Percentiles rank a stretch among this genome's conserved stretches.
phyloP scores from a whole-genome alignment of 2,888 invertebrate genomes.

The Caenorhabditis afra region DNA sequence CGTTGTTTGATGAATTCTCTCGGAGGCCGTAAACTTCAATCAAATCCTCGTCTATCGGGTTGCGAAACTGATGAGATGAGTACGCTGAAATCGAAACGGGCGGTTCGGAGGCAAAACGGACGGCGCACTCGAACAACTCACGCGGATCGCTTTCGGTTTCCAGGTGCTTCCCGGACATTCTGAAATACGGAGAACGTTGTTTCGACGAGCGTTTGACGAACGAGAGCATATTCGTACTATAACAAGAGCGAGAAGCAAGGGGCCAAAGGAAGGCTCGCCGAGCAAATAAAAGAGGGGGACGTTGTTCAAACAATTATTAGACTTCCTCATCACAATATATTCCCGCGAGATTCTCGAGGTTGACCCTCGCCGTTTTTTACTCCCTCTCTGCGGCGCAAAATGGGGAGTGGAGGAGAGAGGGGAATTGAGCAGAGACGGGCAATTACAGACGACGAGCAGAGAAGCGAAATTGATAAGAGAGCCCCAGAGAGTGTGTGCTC shows the following conservation, averaged over 20 bases:
- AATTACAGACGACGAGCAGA: constrained; percentile 26
- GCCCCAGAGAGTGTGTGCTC: constrained; percentile 13
- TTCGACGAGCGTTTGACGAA: constrained; percentile 41
- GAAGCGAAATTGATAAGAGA: constrained; percentile 75
- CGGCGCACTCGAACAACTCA: background rate
- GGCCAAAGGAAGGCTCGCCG: constrained; percentile 54
- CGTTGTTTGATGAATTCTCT: background rate
- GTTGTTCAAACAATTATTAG: constrained; percentile 73
- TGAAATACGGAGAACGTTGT: constrained; percentile 45
- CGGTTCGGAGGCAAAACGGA: too few species aligned
- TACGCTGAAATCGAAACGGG: constrained; percentile 14
- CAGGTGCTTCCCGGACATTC: constrained; percentile 36
- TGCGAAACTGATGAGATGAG: constrained; percentile 35
- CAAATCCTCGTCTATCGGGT: constrained; percentile 19
- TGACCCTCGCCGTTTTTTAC: background rate
- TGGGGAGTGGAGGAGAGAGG: constrained; percentile 13
- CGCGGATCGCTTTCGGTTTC: background rate
- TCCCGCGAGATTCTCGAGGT: constrained; percentile 25
- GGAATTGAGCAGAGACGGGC: constrained; percentile 11
- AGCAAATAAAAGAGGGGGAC: constrained; percentile 73
- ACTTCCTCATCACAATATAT: constrained; percentile 51
- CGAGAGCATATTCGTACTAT: constrained; percentile 52
- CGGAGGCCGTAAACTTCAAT: background rate
- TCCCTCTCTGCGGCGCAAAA: constrained; percentile 13
- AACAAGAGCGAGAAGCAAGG: constrained; percentile 54